These are phyloP conservation scores for Tragulus kanchil DNA, from an alignment of 2,113 vertebrate species.

Conservation along the genomic window DNA sequence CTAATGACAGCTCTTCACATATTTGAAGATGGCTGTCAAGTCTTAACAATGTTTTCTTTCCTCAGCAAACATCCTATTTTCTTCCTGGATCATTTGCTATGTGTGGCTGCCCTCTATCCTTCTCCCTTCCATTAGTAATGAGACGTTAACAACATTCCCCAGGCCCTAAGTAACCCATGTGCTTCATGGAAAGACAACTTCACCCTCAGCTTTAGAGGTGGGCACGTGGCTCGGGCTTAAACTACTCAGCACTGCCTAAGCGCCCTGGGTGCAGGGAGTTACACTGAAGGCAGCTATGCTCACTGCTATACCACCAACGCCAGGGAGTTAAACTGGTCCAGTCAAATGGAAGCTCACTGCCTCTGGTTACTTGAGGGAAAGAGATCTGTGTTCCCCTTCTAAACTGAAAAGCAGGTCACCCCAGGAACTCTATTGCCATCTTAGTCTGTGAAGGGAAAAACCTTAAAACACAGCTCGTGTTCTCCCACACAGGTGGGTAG, in stretches of 20 bases:
- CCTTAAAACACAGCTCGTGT: conserved; percentile 10
- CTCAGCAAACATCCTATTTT: background rate
- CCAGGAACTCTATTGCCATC: background rate
- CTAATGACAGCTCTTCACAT: background rate
- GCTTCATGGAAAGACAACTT: background rate
- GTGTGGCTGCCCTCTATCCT: background rate
- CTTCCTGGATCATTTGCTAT: background rate
- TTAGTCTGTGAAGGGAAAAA: background rate
- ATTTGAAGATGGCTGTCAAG: background rate
- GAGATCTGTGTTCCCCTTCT: background rate
- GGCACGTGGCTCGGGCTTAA: background rate
- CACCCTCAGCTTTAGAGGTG: no score
- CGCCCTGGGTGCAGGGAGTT: background rate
- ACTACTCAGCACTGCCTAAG: background rate
- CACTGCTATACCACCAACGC: no score
- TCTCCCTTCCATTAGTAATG: background rate
- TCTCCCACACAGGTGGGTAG: background rate
- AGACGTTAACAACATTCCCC: background rate
- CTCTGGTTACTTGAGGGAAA: background rate
- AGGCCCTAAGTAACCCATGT: background rate
- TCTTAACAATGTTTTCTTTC: conserved; percentile 5
- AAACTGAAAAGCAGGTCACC: background rate
- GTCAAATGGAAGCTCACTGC: background rate
- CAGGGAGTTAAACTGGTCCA: background rate
- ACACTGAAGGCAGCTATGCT: background rate